phyloP scores from a whole-genome alignment of 2,888 invertebrate species.

The Protodeltote pygarga region DNA sequence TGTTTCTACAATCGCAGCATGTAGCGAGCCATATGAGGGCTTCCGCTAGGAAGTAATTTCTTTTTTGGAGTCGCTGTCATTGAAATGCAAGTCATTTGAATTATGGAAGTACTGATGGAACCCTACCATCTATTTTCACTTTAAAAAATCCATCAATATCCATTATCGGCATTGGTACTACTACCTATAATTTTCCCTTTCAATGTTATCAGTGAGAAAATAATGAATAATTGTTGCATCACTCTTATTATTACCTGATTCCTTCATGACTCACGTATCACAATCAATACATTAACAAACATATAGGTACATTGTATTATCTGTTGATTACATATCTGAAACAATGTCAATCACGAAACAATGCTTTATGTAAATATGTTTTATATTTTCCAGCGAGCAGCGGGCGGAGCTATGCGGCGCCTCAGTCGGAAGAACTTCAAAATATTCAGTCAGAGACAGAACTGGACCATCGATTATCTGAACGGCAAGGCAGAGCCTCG shows the following conservation, averaged over 20 bases:
- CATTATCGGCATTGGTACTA: no score
- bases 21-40: no score
- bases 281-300: constrained; percentile 4
- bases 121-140: no score
- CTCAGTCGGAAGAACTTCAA: constrained; percentile 72
- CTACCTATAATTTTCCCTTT: not conserved
- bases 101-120: no score
- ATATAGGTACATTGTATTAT: constrained; percentile 1
- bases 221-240: constrained; percentile 18
- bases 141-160: no score
- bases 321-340: constrained; percentile 30
- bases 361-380: constrained; percentile 12
- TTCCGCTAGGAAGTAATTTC: no score
- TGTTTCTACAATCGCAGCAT: no score
- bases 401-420: constrained; percentile 66
- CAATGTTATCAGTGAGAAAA: constrained; percentile 8
- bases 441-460: constrained; percentile 64
- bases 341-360: not conserved
- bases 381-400: constrained; percentile 70
- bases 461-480: constrained; percentile 57
- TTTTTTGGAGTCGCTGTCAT: no score
- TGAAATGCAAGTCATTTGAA: no score
- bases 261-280: constrained; percentile 11
- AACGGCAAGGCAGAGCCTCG: constrained; percentile 74
- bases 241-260: constrained; percentile 3